Evolutionary conservation across 2,888 invertebrate genomes (phyloP), one percentile per base, ranked within the genome.

Genomic region (Drosophila kokeensis): DNA sequence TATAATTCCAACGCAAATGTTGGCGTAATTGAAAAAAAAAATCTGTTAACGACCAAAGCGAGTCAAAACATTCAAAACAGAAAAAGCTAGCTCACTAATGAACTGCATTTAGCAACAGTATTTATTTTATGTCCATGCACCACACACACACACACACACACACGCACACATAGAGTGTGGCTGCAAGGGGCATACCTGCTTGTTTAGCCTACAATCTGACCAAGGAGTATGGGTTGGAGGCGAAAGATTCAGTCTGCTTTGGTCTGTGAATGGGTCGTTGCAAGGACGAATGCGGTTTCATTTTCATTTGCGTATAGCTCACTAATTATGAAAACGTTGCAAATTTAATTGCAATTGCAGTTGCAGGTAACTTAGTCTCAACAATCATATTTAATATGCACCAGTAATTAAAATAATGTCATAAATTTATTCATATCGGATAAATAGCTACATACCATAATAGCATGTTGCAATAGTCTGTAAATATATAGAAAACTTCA

Each of bases 281-380:
- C 69, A 71, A 69, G 60, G 70, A 73, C 69, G 32, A 15, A 45
- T 48, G 36, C 13, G 38, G 67, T 79, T 84, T 76, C 81, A 69
- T 75, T 81, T 83, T 73, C 80, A 81, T 76, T 83, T 71, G 63
- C 63, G 68, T 70, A 69, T 71, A 38, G 58, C 69, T 63, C 80
- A 81, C 77, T 83, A 78, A 85, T 86, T 85, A 77, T 68, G 73
- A 69, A 73, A 72, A 66, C 61, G 73, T 64, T 72, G 79, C 65
- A 38, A 55, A 52, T 40, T 73, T 55, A 72, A 76, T 76, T 72
- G 64, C 58, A 59, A 30, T 24, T 40, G 27, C 66, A 24, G 40
- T 61, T 61, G 40, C 15, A 13, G 30, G 5, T 8, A 34, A 38
- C 30, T 53, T 11, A 10, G 4, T 8, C n/a, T 24, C 36, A 48